Evolutionary conservation across 2,888 invertebrate genomes (phyloP).

Genomic region (Pammene fasciana): DNA sequence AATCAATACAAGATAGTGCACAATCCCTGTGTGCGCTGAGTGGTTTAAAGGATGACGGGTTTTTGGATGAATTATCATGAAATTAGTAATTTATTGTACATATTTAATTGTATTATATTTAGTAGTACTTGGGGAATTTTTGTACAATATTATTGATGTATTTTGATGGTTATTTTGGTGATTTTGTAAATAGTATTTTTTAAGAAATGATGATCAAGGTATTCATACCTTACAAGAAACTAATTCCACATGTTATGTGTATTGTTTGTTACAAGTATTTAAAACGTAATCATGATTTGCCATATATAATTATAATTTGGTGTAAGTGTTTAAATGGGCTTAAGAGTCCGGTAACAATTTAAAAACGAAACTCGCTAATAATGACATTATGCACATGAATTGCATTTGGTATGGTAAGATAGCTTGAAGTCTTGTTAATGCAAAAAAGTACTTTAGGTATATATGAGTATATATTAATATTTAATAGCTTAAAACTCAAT

Average conservation of each 20-base stretch:
- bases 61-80: slow-evolving; percentile 46
- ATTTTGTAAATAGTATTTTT: slow-evolving; percentile 26
- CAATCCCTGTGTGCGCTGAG: slow-evolving; percentile 66
- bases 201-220: slow-evolving; percentile 9
- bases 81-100: slow-evolving; percentile 10
- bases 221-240: slow-evolving; percentile 20
- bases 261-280: not conserved
- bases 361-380: no score
- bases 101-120: slow-evolving; percentile 14
- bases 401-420: no score
- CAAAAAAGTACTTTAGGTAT: no score
- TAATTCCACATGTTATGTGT: not conserved
- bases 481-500: no score
- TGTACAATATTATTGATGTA: slow-evolving; percentile 7
- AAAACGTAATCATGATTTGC: slow-evolving; percentile 4
- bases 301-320: not conserved
- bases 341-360: no score
- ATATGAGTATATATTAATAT: no score
- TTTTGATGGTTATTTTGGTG: slow-evolving; percentile 17
- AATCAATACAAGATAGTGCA: slow-evolving; percentile 59
- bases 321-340: slow-evolving; percentile 6
- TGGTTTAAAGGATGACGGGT: slow-evolving; percentile 53
- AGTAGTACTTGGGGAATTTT: slow-evolving; percentile 19
- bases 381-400: no score
- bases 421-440: no score